Evolutionary conservation across 2,113 vertebrate genomes (phyloP), one percentile per base, ranked within the genome.

Genomic region (Campylorhamphus procurvoides): DNA sequence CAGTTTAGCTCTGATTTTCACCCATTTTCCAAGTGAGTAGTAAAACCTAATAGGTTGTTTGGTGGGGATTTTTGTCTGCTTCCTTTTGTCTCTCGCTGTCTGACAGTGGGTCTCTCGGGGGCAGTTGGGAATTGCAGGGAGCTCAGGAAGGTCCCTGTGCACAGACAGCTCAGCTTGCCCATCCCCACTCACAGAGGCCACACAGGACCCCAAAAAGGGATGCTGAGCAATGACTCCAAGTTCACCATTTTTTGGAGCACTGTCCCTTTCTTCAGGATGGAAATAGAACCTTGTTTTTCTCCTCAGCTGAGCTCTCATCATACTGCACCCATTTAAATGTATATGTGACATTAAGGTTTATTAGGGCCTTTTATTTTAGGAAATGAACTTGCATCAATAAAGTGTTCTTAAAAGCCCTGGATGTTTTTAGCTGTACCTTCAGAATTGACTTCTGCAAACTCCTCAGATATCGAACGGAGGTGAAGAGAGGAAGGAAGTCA

Each of bases 371-470:
- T 94, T 78, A 84, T 96, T 95, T 93, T 92, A 86, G 76, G 93
- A 93, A 93, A 74, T 76, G 68, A 93, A 63, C 78, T 74, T 27
- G 60, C 90, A 91, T 96, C 91, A 52, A 74, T 96, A 89, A 76
- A 59, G 40, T 13, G 79, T 71, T 95, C 92, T 93, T 96, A 96
- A 95, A 96, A 95, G 88, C 93, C 80, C 56, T 84, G 88, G 76
- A 40, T 90, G 92, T 19, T 91, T 90, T 88, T 90, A 91, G 72
- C 93, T 93, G 72, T 84, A 64, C 93, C 88, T 86, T 90, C 88
- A 37, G 73, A 56, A 74, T 44, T 80, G 93, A 90, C 75, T 95
- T 82, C 53, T 92, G 92, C 92, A 77, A 90, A 35, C 72, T 85
- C 72, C 59, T 83, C 82, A n/a, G 79, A 7, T 93, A 71, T 55